Evolutionary conservation across 2,797 vertebrate genomes (phyloP).

Genomic region (Hoplostethus mediterraneus): DNA sequence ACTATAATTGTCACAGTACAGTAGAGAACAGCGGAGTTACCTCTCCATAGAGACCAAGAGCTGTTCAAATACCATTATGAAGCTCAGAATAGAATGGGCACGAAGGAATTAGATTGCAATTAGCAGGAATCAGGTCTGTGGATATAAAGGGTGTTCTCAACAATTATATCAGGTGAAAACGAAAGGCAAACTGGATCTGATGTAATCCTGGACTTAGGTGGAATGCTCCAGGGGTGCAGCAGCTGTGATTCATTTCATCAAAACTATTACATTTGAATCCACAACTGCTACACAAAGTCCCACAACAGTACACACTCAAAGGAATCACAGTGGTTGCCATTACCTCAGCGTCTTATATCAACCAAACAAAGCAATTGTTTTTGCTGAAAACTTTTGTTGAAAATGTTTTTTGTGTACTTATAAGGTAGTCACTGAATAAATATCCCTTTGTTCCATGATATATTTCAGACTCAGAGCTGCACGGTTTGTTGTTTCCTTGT

Average conservation of each 20-base stretch:
- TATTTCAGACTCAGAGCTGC: no score
- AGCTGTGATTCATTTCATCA: slow-evolving; percentile 7
- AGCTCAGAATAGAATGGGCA: slow-evolving; percentile 31
- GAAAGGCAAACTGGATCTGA: not conserved
- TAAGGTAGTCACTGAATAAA: no score
- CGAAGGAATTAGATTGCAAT: slow-evolving; percentile 32
- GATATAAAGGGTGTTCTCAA: not conserved
- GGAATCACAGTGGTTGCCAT: slow-evolving; percentile 32
- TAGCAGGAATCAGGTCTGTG: slow-evolving; percentile 16
- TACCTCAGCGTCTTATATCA: not conserved
- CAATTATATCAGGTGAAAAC: not conserved
- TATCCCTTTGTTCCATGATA: no score
- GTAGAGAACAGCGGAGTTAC: slow-evolving; percentile 49
- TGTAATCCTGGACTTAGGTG: not conserved
- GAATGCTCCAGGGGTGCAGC: not conserved
- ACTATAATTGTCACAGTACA: slow-evolving; percentile 76
- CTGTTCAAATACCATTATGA: slow-evolving; percentile 12
- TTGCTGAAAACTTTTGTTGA: no score
- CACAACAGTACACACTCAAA: slow-evolving; percentile 19
- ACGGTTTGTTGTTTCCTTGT: no score
- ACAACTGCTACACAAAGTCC: slow-evolving; percentile 19
- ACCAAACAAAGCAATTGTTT: no score
- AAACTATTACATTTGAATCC: not conserved
- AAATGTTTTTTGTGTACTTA: no score
- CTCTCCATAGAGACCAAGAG: slow-evolving; percentile 58